Evolutionary conservation across 2,888 invertebrate species (phyloP), one percentile per base, ranked within the genome.

Genomic region (Chrysolina oricalcia): DNA sequence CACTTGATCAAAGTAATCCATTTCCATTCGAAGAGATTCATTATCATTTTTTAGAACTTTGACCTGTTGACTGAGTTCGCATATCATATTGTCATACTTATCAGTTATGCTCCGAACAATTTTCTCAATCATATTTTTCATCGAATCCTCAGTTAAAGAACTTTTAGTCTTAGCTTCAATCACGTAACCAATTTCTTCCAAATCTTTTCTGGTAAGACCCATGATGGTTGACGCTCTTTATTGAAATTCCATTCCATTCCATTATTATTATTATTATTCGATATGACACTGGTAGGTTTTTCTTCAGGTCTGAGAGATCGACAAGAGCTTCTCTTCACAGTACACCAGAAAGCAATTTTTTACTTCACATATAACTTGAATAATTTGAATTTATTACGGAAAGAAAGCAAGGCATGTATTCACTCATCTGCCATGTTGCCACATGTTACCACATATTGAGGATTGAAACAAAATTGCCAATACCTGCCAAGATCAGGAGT

Each of bases 381-480:
- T 50, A 50, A 50, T 50, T 50, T 1, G n/a, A 50, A 17, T 50
- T 50, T 50, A 43, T 50, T 17, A 17, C 50, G 8, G 50, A 50
- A 1, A 50, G 50, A 50, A 17, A 50, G 50, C 50, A 50, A 43
- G 50, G 50, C 50, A 50, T 50, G 50, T 50, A 17, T 50, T 50
- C n/a, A 50, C 50, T 17, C 50, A 50, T 50, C 3, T 17, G 17
- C 50, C 50, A 50, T 50, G 17, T 27, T 3, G 5, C 27, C 27
- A 27, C n/a, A n/a, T n/a, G n/a, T n/a, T n/a, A n/a, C n/a, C n/a
- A n/a, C n/a, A n/a, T n/a, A n/a, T 40, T 40, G 48, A 48, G 48
- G 11, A 48, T 48, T 48, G 11, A 48, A 48, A n/a, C 3, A 48
- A 48, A 15, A 10, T 10, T n/a, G n/a, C n/a, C n/a, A n/a, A n/a